These are phyloP conservation scores for Pseudochirops corinnae DNA, from an alignment of 2,797 vertebrate species.

Conservation along the genomic window DNA sequence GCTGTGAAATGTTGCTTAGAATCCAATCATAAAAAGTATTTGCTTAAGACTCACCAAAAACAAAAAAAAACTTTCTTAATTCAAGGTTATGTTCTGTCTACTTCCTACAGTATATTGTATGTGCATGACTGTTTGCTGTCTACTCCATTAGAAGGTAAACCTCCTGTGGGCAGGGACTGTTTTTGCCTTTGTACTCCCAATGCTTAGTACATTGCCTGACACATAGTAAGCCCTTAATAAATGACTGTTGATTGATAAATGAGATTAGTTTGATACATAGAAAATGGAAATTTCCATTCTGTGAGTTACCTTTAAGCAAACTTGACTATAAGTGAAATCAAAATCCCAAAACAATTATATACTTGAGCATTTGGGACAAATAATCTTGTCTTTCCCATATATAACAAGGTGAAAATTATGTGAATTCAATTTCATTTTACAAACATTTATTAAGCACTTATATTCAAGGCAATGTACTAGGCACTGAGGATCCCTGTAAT, in stretches of 20 bases:
- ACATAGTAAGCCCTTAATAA: neutral
- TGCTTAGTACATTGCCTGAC: neutral
- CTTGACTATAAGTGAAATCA: rapidly evolving
- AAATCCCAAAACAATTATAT: neutral
- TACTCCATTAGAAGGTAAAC: neutral
- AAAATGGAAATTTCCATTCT: neutral
- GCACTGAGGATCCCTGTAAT: neutral
- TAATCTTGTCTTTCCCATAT: neutral
- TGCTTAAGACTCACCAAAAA: neutral
- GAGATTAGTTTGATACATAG: neutral
- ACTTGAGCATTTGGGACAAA: neutral
- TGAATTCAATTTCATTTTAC: neutral
- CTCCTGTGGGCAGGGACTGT: neutral
- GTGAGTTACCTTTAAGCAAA: neutral
- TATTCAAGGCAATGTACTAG: neutral
- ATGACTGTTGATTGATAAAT: neutral
- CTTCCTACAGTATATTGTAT: neutral
- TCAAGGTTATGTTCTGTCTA: neutral
- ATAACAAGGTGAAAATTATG: neutral
- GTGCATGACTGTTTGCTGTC: neutral
- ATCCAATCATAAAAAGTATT: neutral
- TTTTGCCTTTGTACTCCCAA: neutral
- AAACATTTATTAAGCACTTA: neutral
- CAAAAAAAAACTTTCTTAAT: neutral
- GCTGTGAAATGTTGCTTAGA: neutral